Percentiles rank a stretch among this genome's conserved stretches.
phyloP scores from a whole-genome alignment of 2,797 vertebrate genomes.

The Lithobates sylvaticus region DNA sequence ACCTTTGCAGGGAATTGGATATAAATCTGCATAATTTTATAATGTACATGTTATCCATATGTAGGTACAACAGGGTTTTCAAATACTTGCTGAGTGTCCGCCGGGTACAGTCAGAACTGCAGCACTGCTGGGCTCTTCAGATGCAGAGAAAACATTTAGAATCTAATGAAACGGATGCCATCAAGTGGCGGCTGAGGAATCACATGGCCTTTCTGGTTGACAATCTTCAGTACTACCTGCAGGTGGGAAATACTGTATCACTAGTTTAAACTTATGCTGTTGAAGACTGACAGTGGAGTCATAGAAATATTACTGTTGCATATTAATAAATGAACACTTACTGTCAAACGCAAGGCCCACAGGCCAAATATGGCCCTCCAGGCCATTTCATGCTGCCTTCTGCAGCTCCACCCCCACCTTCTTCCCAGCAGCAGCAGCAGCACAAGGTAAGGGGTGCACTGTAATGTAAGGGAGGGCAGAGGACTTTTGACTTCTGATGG shows the following conservation, averaged over 20 bases:
- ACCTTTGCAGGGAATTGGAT: background rate
- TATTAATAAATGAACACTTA: too few species aligned
- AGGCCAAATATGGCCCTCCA: too few species aligned
- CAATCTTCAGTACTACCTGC: constrained; percentile 97
- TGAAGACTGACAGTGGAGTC: background rate
- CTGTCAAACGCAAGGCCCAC: too few species aligned
- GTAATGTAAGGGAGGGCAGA: too few species aligned
- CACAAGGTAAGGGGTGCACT: too few species aligned
- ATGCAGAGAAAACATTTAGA: constrained; percentile 96
- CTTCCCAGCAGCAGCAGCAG: too few species aligned
- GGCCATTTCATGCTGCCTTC: too few species aligned
- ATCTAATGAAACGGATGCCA: constrained; percentile 88
- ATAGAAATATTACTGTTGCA: background rate
- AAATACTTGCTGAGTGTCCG: constrained; percentile 95
- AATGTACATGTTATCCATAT: constrained; percentile 11
- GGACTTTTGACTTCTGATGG: too few species aligned
- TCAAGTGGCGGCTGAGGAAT: constrained; percentile 94
- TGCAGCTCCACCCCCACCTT: too few species aligned
- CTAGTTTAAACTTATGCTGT: background rate
- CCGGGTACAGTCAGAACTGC: constrained; percentile 93
- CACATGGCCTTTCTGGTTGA: constrained; percentile 98
- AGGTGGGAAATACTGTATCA: constrained; percentile 76
- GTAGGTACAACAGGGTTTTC: constrained; percentile 96
- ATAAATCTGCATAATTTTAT: background rate
- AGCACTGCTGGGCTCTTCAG: constrained; percentile 97